Evolutionary conservation across 2,888 invertebrate genomes (phyloP).

Genomic region (Brachypalpus laphriformis): DNA sequence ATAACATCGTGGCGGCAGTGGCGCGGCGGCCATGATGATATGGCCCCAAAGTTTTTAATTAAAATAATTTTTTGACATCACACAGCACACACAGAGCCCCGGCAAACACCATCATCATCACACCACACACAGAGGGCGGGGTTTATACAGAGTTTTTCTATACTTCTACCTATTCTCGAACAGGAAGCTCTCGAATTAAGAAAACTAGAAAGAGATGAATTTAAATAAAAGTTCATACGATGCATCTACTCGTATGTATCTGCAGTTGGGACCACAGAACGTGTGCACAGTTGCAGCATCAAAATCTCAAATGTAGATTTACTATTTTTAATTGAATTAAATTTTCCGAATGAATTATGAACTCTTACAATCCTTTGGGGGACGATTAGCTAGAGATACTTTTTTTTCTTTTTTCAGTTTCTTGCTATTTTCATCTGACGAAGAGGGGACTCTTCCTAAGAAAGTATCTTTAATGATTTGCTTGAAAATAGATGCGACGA

Average conservation of each 20-base stretch:
- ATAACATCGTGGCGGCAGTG: constrained; percentile 68
- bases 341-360: constrained; percentile 68
- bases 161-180: constrained; percentile 3
- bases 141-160: constrained; percentile 33
- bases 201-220: constrained; percentile 36
- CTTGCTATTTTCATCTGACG: constrained; percentile 33
- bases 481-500: constrained; percentile 35
- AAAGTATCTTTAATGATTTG: constrained; percentile 25
- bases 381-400: constrained; percentile 2
- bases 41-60: constrained; percentile 74
- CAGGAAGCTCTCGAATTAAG: constrained; percentile 55
- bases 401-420: constrained; percentile 7
- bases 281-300: constrained; percentile 31
- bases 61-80: constrained; percentile 72
- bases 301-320: constrained; percentile 43
- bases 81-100: constrained; percentile 13
- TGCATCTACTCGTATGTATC: constrained; percentile 6
- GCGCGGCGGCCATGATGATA: constrained; percentile 72
- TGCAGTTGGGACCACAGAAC: constrained; percentile 21
- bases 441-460: not conserved
- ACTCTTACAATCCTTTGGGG: constrained; percentile 45
- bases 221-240: constrained; percentile 28
- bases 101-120: constrained; percentile 22
- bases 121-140: constrained; percentile 55
- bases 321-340: constrained; percentile 72